These are phyloP conservation scores for Mythimna loreyi DNA, from an alignment of 2,888 invertebrate genomes.

Conservation along the genomic window DNA sequence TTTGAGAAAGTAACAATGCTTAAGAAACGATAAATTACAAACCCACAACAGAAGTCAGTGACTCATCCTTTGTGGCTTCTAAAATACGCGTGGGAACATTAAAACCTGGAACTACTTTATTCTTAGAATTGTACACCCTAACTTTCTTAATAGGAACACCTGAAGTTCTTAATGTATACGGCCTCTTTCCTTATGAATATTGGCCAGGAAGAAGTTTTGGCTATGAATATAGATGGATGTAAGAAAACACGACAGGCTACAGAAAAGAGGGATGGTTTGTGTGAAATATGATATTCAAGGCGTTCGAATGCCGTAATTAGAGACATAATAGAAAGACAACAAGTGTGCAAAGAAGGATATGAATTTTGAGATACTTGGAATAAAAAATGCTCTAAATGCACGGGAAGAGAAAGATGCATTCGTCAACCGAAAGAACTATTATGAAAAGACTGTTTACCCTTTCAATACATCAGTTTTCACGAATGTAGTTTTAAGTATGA, in stretches of 20 bases:
- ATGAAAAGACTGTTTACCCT: too few relatives aligned
- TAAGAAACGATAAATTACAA: conserved; percentile 26
- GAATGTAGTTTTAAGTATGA: not conserved
- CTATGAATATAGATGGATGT: not conserved
- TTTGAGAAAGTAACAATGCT: conserved; percentile 24
- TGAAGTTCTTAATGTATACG: not conserved
- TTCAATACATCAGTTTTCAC: not conserved
- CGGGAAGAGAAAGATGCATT: not conserved
- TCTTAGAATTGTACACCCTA: conserved; percentile 15
- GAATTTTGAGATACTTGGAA: not conserved
- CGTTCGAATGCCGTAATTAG: too few relatives aligned
- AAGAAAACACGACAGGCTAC: not conserved
- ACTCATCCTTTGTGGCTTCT: conserved; percentile 38
- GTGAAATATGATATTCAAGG: not conserved
- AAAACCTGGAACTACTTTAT: not conserved
- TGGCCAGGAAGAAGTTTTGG: not conserved
- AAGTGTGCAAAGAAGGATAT: too few relatives aligned
- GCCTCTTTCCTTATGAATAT: not conserved
- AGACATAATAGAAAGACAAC: too few relatives aligned
- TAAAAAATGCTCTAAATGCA: not conserved
- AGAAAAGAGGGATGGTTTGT: not conserved
- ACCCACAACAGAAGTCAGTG: conserved; percentile 31
- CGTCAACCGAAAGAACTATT: not conserved
- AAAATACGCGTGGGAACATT: conserved; percentile 46
- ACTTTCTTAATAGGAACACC: conserved; percentile 5